Conservation (phyloP, 2,888 invertebrate genomes). For the Caenorhabditis afra region DNA sequence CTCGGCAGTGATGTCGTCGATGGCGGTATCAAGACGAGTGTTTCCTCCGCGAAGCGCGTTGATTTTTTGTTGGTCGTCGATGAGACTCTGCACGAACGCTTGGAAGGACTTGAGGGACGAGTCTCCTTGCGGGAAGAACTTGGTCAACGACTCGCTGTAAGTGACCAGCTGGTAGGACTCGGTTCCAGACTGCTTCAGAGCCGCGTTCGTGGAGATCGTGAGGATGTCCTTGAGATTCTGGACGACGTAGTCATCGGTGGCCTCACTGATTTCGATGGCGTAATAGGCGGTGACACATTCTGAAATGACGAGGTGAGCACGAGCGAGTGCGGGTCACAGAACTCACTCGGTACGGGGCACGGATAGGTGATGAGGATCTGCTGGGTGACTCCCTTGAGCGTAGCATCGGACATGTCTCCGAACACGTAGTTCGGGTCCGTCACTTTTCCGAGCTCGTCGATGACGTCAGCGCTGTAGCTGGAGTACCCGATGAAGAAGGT, state of each 20-base stretch:
- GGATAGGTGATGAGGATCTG: conserved; percentile 46
- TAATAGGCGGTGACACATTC: conserved; percentile 57
- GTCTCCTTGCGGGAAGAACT: conserved; percentile 30
- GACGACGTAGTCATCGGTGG: conserved; percentile 38
- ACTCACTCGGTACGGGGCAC: conserved; percentile 51
- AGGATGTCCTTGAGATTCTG: conserved; percentile 31
- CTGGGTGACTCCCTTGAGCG: conserved; percentile 27
- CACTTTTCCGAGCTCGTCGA: conserved; percentile 35
- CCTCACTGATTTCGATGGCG: conserved; percentile 56
- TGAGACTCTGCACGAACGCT: conserved; percentile 29
- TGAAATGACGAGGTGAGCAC: conserved; percentile 5
- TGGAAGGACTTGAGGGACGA: conserved; percentile 23
- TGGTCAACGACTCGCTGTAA: conserved; percentile 37
- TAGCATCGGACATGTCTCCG: conserved; percentile 39
- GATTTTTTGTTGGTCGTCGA: conserved; percentile 12
- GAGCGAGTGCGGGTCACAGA: neutral
- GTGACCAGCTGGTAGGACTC: conserved; percentile 50
- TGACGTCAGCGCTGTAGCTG: conserved; percentile 26
- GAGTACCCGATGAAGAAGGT: conserved; percentile 54
- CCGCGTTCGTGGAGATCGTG: conserved; percentile 11
- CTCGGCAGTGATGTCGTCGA: conserved; percentile 31
- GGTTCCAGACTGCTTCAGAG: conserved; percentile 17
- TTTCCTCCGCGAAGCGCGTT: conserved; percentile 30
- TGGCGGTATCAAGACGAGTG: conserved; percentile 33
- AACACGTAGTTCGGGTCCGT: conserved; percentile 44